Percentiles rank a stretch among this genome's conserved stretches.
Conservation (phyloP, 2,888 invertebrate species). For the Dione vanillae region DNA sequence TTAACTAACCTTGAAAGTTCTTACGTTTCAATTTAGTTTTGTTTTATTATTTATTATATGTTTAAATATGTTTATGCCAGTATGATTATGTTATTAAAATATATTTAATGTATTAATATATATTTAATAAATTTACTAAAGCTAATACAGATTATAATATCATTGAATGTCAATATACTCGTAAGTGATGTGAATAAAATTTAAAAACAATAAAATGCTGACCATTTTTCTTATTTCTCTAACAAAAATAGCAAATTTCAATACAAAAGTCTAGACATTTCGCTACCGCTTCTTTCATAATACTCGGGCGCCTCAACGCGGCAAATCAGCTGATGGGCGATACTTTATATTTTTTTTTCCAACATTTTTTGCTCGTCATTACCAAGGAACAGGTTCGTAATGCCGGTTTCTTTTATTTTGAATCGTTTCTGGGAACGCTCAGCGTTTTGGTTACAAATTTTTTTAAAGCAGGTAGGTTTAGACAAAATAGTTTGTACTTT, state of each 20-base stretch:
- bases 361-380: constrained; percentile 52
- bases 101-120: not conserved
- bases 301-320: constrained; percentile 54
- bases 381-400: constrained; percentile 52
- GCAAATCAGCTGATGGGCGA: constrained; percentile 54
- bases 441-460: constrained; percentile 49
- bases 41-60: not conserved
- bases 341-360: constrained; percentile 46
- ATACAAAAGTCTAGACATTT: constrained; percentile 13
- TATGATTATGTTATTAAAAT: not conserved
- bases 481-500: constrained; percentile 41
- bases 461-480: constrained; percentile 51
- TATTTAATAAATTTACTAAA: not conserved
- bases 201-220: not conserved
- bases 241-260: not conserved
- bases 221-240: not conserved
- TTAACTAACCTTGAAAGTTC: constrained; percentile 38
- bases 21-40: not conserved
- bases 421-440: constrained; percentile 52
- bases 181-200: not conserved
- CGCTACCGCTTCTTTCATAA: constrained; percentile 36
- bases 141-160: constrained; percentile 2
- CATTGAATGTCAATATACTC: not conserved
- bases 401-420: constrained; percentile 54
- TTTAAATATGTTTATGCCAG: not conserved